Evolutionary conservation across 2,113 vertebrate species (phyloP), one percentile per base, ranked within the genome.

Genomic region (Calidris pugnax): DNA sequence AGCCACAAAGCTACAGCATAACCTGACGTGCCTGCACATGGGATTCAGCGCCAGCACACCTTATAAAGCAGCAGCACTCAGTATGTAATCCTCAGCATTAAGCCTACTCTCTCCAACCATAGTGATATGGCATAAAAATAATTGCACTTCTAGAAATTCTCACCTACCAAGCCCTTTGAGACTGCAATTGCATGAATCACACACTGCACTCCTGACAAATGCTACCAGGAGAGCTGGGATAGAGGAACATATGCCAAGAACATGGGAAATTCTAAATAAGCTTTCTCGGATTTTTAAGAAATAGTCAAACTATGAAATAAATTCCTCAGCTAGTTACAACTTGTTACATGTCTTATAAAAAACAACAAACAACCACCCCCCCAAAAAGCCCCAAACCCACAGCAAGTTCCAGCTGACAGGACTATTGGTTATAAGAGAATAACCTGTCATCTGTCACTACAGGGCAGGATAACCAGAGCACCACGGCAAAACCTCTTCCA

Each of bases 61-160:
- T 33, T 41, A 88, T 4, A 74, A 22, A 86, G 6, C 62, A 76
- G 86, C 83, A 90, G 75, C 78, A 39, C 82, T 24, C 75, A 26
- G 12, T 13, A 47, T 7, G 24, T 5, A 50, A 89, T 30, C 48
- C 43, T 72, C 73, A 68, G 89, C 81, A 64, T 39, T 56, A 53
- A 67, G 47, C 39, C 11, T 67, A 12, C 35, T 60, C 84, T 60
- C 84, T 45, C 81, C 77, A 87, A 7, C 35, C 83, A 79, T 1
- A 50, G 57, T 32, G 57, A 85, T 37, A 91, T 7, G 41, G 57
- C 75, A 86, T 64, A 96, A 95, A 90, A 95, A 59, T 47, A 94
- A 94, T 4, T 84, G 89, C 81, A 37, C 27, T 85, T 91, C 30
- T 50, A 87, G 69, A 92, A 92, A 94, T 83, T 92, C 32, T 95